Evolutionary conservation across 2,888 invertebrate species (phyloP), one percentile per base, ranked within the genome.

Genomic region (Hedychridium roseum): DNA sequence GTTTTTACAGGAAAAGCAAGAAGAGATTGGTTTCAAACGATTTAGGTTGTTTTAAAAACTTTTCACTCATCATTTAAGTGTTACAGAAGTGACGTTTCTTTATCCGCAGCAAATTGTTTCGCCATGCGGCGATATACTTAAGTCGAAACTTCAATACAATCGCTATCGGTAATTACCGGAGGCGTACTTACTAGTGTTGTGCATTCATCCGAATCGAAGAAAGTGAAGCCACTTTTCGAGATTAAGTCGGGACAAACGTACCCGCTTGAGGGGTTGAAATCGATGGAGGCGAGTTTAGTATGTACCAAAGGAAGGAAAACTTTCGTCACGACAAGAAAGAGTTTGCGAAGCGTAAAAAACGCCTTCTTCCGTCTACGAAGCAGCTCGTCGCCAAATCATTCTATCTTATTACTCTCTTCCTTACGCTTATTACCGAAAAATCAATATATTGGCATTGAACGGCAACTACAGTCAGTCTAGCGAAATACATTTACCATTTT

Each of bases 311-410:
- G 37, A 38, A 36, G 41, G 30, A 32, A 50, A 28, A 31, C 30
- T 45, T 40, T n/a, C 18, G 37, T 40, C 30, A 41, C 31, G 32
- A 44, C 37, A 32, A 31, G 37, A 21, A 32, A 17, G 37, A 41
- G 9, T 35, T 38, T 16, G 18, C 30, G 30, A 12, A 32, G 31
- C 9, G 36, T 41, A 43, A 54, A 48, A 49, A 16, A 23, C 44
- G 39, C 39, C 45, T 47, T 15, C 28, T 16, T 36, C 27, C 30
- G 37, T 37, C 40, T n/a, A 31, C 41, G 17, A 16, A 34, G 14
- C 21, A 21, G 32, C 31, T 32, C 47, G 31, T 50, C 46, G 46
- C 38, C 43, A 56, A 54, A 50, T 51, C 44, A 44, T 45, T 49
- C 35, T 54, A 53, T 39, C 40, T 56, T 44, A 38, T 11, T 28